Conservation (phyloP, 2,797 vertebrate genomes). For the Brachyrhaphis roseni region DNA sequence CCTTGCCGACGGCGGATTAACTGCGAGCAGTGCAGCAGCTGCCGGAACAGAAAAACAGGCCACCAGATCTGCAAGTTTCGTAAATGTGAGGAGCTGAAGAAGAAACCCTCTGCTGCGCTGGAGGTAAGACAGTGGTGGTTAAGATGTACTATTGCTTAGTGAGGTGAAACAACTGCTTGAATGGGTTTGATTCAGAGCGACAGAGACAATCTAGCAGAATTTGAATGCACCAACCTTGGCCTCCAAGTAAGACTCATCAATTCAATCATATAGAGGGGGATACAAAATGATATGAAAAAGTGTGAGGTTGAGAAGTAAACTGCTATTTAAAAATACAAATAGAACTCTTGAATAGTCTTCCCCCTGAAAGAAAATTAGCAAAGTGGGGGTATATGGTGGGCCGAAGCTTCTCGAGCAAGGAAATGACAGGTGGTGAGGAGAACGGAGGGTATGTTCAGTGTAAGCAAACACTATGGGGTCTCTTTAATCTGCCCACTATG, state of each 20-base stretch:
- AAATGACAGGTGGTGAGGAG: slow-evolving; percentile 77
- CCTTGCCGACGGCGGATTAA: slow-evolving; percentile 97
- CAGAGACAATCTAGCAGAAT: not conserved
- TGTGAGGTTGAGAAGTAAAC: not conserved
- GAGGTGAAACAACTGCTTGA: not conserved
- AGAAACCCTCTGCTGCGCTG: slow-evolving; percentile 98
- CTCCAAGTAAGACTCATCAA: not conserved
- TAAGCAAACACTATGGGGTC: slow-evolving; percentile 70
- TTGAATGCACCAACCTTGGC: not conserved
- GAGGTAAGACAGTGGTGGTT: slow-evolving; percentile 87
- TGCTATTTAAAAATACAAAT: not conserved
- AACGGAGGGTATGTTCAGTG: slow-evolving; percentile 46
- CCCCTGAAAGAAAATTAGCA: slow-evolving; percentile 32
- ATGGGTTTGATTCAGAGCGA: slow-evolving; percentile 1
- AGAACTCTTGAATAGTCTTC: slow-evolving; percentile 13
- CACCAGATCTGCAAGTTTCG: slow-evolving; percentile 99
- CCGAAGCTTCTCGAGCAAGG: slow-evolving; percentile 30
- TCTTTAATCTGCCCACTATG: slow-evolving; percentile 79
- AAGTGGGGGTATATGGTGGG: slow-evolving; percentile 42
- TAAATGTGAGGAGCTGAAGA: slow-evolving; percentile 99
- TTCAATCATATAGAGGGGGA: not conserved
- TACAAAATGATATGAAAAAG: not conserved
- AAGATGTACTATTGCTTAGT: not conserved
- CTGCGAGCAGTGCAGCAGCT: slow-evolving; percentile 99
- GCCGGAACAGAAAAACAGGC: slow-evolving; percentile 98